Evolutionary conservation across 2,113 vertebrate species (phyloP), one percentile per base, ranked within the genome.

Genomic region (Cyprinus carpio): DNA sequence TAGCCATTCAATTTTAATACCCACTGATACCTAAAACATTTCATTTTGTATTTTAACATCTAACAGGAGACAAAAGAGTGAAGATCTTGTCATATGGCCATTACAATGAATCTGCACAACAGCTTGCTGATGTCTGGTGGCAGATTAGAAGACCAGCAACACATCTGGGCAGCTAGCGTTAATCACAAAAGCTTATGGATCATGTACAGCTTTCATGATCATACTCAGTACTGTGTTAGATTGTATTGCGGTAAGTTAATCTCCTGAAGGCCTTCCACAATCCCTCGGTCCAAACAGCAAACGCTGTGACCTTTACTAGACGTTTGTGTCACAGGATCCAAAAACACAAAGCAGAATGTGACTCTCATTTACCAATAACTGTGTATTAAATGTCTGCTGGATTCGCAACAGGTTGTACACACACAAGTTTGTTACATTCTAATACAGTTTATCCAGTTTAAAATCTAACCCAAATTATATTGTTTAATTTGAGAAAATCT

Each of bases 161-260:
- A 65, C 10, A 40, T 78, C 83, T 37, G 75, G 27, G 29, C 29
- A 85, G 27, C 74, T 78, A 69, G 75, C 4, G 27, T n/a, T 85
- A 85, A 85, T 85, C 83, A 69, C 83, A 16, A 86, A 58, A 72
- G 51, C 64, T 40, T 37, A 40, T 67, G 65, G 81, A 79, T 71
- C 86, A 87, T 83, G 11, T 49, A 46, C 27, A 1, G 25, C 40
- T 60, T 58, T 49, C 49, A 83, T 77, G 23, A 31, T 84, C 18
- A 81, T 84, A 43, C 46, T 67, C 23, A 43, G 60, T 5, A 23
- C 46, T 78, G 83, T 40, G 46, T 54, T 20, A 18, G 43, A 25
- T 56, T 67, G n/a, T 79, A 31, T 69, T 58, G 60, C 2, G 2
- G 10, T 31, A 54, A 69, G 6, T 54, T 69, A 71, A 85, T 85